Conservation (phyloP, 2,797 vertebrate species). For the Chiroxiphia lanceolata region DNA sequence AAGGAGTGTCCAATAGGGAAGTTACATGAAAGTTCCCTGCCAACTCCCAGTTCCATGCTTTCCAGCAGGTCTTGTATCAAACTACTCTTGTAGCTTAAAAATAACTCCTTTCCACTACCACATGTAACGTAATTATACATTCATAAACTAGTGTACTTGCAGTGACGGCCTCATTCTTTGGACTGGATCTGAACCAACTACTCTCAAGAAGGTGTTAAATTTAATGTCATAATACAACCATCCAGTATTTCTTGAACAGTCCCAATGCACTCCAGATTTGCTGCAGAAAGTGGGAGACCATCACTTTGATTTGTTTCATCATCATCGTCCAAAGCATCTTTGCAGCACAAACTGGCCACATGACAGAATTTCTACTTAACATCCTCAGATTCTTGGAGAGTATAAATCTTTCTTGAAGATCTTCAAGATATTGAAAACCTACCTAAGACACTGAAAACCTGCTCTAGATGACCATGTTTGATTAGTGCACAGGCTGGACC, state of each 20-base stretch:
- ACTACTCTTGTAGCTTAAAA: neutral
- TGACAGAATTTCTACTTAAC: neutral
- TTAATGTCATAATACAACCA: neutral
- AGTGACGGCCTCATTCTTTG: neutral
- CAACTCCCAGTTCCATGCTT: neutral
- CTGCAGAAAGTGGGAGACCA: neutral
- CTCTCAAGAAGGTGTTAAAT: neutral
- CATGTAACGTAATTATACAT: neutral
- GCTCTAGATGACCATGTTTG: fast-evolving
- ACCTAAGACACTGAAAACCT: neutral
- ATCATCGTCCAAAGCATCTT: neutral
- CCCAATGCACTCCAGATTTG: neutral
- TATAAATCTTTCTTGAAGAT: neutral
- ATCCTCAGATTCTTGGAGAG: neutral
- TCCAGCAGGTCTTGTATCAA: neutral
- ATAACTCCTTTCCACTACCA: neutral
- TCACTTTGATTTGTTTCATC: neutral
- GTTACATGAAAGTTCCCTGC: neutral
- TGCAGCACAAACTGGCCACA: neutral
- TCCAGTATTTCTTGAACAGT: neutral
- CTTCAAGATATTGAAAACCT: neutral
- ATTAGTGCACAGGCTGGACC: neutral
- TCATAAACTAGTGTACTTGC: neutral
- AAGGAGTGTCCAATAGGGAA: neutral
- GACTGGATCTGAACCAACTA: neutral